Conservation (phyloP, 2,888 invertebrate species). For the Aricia artaxerxes region DNA sequence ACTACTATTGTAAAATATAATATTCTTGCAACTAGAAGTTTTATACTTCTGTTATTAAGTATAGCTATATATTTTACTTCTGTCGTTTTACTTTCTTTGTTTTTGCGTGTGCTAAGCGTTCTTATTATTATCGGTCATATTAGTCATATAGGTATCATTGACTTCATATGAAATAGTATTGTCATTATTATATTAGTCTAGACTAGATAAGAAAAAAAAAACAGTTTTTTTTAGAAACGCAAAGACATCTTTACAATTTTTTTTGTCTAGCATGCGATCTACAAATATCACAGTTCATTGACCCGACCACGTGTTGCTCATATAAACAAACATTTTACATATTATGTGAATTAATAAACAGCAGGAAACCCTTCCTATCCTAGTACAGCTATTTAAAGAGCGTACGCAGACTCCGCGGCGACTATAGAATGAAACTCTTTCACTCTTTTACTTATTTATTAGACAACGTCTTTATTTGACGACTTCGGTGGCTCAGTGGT, state of each 20-base stretch:
- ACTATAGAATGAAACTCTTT: constrained; percentile 43
- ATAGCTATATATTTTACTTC: neutral
- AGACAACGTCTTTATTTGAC: too few species aligned
- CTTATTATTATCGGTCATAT: neutral
- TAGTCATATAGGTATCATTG: neutral
- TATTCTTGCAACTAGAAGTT: too few species aligned
- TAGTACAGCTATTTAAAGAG: constrained; percentile 67
- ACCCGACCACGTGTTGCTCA: constrained; percentile 65
- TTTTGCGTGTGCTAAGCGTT: neutral
- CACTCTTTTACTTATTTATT: neutral
- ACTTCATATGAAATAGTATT: neutral
- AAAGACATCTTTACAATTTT: neutral
- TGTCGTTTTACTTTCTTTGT: neutral
- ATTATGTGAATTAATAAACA: constrained; percentile 69
- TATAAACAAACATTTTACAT: constrained; percentile 70
- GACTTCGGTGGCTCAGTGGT: too few species aligned
- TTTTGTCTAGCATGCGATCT: neutral
- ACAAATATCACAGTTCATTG: constrained; percentile 62
- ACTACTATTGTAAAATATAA: neutral
- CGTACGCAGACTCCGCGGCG: constrained; percentile 65
- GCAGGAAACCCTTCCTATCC: constrained; percentile 72
- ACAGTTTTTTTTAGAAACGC: neutral
- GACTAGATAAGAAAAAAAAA: neutral
- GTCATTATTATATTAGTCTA: neutral
- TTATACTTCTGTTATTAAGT: neutral